Conservation (phyloP, 2,888 invertebrate genomes). For the Sesia apiformis region DNA sequence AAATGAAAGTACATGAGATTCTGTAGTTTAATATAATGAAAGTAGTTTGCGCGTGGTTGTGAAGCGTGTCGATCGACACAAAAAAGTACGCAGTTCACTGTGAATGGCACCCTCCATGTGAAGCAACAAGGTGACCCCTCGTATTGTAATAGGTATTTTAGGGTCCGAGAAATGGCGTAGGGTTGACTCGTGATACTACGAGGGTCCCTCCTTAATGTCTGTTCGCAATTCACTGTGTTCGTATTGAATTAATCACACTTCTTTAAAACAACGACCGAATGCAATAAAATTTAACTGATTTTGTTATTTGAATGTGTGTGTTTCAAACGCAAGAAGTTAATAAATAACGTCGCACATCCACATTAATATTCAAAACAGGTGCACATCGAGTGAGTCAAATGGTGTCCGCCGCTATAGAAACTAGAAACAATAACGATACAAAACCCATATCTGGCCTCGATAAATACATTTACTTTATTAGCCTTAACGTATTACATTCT, state of each 20-base stretch:
- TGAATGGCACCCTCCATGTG: conserved; percentile 10
- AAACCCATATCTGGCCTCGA: neutral
- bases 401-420: neutral
- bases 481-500: too few relatives aligned
- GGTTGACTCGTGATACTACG: conserved; percentile 7
- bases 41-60: neutral
- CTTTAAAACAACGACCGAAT: too few relatives aligned
- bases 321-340: too few relatives aligned
- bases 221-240: conserved; percentile 1
- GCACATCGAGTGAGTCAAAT: neutral
- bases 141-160: conserved; percentile 12
- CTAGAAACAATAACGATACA: neutral
- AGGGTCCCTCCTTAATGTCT: conserved; percentile 6
- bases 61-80: conserved; percentile 6
- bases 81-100: conserved; percentile 10
- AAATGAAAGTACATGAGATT: too few relatives aligned
- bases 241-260: neutral
- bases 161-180: conserved; percentile 11
- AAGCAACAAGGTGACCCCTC: conserved; percentile 10
- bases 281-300: too few relatives aligned
- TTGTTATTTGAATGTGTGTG: too few relatives aligned
- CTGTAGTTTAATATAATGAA: too few relatives aligned
- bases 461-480: neutral
- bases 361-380: neutral
- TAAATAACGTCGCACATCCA: neutral